A percentile compares a stretch with the other conserved stretches of the same genome.
phyloP scores from a whole-genome alignment of 1,140 invertebrate genomes.

The Branchinecta lindahli region DNA sequence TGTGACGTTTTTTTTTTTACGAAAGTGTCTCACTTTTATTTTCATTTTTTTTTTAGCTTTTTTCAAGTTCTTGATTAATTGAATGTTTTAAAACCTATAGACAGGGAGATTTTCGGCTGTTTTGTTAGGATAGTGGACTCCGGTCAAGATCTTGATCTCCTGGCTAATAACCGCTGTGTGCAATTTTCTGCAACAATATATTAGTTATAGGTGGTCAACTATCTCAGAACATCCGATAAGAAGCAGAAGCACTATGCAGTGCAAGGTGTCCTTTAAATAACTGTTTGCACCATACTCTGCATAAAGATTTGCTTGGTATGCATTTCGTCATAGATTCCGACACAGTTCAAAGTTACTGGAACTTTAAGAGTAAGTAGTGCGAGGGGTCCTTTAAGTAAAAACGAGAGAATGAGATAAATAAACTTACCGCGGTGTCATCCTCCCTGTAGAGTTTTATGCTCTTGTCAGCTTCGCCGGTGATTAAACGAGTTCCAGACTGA shows the following conservation, averaged over 20 bases:
- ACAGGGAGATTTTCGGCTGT: too few species aligned
- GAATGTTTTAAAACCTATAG: too few species aligned
- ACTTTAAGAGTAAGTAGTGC: constrained; percentile 2
- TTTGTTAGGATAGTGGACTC: too few species aligned
- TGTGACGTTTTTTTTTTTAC: too few species aligned
- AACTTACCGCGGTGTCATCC: constrained; percentile 70
- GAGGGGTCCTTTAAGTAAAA: neutral
- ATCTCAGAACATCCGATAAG: too few species aligned
- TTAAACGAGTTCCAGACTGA: constrained; percentile 74
- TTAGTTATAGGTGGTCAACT: too few species aligned
- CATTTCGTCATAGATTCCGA: neutral
- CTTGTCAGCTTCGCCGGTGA: constrained; percentile 97
- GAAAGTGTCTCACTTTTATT: too few species aligned
- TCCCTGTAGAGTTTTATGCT: constrained; percentile 99
- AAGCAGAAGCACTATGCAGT: neutral
- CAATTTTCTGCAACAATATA: too few species aligned
- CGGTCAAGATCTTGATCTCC: too few species aligned
- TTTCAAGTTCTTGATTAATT: too few species aligned
- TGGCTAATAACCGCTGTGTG: too few species aligned
- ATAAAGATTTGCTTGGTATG: neutral
- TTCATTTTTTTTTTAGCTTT: too few species aligned
- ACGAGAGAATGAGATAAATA: neutral
- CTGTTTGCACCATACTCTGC: neutral
- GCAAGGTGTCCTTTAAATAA: neutral
- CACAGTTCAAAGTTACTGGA: neutral